These are phyloP conservation scores for Blomia tropicalis DNA, from an alignment of 2,888 invertebrate species.

Conservation along the genomic window DNA sequence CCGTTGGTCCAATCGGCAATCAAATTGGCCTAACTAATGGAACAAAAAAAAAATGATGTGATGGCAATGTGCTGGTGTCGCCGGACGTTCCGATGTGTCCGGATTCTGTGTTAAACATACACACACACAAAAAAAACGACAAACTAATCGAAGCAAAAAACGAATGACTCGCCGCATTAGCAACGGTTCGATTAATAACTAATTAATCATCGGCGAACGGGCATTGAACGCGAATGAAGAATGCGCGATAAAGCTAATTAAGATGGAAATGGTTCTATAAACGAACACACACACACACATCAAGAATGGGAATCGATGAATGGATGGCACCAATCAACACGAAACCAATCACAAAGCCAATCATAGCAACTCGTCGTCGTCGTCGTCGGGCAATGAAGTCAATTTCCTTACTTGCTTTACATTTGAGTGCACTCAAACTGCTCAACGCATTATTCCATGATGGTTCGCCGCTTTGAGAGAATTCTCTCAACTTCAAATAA, in stretches of 20 bases:
- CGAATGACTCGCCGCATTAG: not conserved
- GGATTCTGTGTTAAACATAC: not conserved
- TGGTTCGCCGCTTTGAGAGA: conserved; percentile 86
- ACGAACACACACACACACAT: not conserved
- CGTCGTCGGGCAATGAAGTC: not conserved
- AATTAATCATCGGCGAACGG: conserved; percentile 11
- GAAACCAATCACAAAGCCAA: too few species aligned
- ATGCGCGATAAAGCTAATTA: not conserved
- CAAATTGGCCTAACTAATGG: too few species aligned
- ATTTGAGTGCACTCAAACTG: conserved; percentile 39
- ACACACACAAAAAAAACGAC: too few species aligned
- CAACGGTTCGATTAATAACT: conserved; percentile 7
- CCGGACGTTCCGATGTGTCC: too few species aligned
- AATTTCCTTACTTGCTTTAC: conserved; percentile 23
- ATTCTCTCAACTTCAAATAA: conserved; percentile 82
- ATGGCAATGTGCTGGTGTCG: too few species aligned
- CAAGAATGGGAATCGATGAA: too few species aligned
- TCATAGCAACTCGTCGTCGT: too few species aligned
- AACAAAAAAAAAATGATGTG: too few species aligned
- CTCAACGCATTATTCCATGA: conserved; percentile 62
- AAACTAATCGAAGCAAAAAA: not conserved
- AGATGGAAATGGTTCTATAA: not conserved
- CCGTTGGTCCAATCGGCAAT: too few species aligned
- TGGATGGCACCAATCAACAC: too few species aligned
- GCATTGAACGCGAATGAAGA: not conserved